Percentiles rank a stretch among this genome's conserved stretches.
These are phyloP conservation scores for Mareca penelope DNA, from an alignment of 2,797 vertebrate genomes.

Conservation along the genomic window DNA sequence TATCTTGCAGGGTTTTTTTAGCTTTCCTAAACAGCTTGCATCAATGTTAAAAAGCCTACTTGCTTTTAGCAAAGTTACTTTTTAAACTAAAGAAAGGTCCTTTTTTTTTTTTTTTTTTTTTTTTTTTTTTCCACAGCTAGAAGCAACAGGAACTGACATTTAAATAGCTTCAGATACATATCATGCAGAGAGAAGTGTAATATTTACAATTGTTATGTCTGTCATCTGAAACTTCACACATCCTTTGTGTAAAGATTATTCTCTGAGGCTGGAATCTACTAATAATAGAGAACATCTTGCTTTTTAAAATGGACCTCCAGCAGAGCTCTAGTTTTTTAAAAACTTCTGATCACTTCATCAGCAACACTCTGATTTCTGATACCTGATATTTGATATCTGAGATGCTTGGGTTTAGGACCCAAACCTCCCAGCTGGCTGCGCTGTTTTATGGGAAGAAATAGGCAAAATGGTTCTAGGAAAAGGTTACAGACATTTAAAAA, in stretches of 20 bases:
- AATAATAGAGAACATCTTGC: background rate
- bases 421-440: background rate
- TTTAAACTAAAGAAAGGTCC: background rate
- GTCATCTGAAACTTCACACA: background rate
- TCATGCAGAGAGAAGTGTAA: background rate
- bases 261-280: background rate
- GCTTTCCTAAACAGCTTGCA: background rate
- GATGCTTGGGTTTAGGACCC: background rate
- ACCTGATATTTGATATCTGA: too few species aligned
- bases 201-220: background rate
- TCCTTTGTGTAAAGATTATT: background rate
- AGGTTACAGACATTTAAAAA: accelerated
- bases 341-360: background rate
- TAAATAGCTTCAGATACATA: background rate
- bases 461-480: background rate
- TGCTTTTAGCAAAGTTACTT: background rate
- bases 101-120: too few species aligned
- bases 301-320: background rate
- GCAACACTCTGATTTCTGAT: background rate
- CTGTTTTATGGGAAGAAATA: background rate
- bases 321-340: background rate
- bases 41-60: background rate
- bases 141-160: background rate
- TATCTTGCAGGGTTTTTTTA: background rate
- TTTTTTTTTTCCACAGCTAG: background rate